Conservation (phyloP, 2,888 invertebrate species). For the Dasypolia templi region DNA sequence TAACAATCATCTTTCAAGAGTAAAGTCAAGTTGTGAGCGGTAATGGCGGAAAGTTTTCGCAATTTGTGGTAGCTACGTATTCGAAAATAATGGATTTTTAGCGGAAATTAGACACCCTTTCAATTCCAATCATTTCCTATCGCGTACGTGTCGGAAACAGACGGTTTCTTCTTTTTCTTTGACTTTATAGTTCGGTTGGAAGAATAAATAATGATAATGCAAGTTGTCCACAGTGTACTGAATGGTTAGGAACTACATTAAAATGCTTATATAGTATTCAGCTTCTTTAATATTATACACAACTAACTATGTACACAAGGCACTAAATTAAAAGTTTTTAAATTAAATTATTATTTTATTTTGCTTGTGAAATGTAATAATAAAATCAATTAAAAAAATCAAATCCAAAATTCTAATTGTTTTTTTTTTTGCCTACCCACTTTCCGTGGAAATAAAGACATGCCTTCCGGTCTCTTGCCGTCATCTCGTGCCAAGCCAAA, state of each 20-base stretch:
- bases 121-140: conserved; percentile 65
- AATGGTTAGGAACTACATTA: background rate
- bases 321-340: no score
- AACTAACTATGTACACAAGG: no score
- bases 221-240: background rate
- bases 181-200: conserved; percentile 7
- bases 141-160: conserved; percentile 59
- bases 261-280: no score
- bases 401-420: no score
- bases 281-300: no score
- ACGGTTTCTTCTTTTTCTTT: conserved; percentile 50
- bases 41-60: conserved; percentile 80
- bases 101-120: conserved; percentile 78
- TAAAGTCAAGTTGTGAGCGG: conserved; percentile 71
- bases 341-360: no score
- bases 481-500: no score
- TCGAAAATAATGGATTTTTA: conserved; percentile 79
- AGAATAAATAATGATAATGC: conserved; percentile 18
- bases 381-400: no score
- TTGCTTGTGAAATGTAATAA: no score
- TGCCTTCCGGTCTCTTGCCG: no score
- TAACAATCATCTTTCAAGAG: conserved; percentile 70
- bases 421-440: no score
- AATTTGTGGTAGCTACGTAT: conserved; percentile 74
- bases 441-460: no score